Evolutionary conservation across 2,797 vertebrate species (phyloP), one percentile per base, ranked within the genome.

Genomic region (Leptodactylus fallax): DNA sequence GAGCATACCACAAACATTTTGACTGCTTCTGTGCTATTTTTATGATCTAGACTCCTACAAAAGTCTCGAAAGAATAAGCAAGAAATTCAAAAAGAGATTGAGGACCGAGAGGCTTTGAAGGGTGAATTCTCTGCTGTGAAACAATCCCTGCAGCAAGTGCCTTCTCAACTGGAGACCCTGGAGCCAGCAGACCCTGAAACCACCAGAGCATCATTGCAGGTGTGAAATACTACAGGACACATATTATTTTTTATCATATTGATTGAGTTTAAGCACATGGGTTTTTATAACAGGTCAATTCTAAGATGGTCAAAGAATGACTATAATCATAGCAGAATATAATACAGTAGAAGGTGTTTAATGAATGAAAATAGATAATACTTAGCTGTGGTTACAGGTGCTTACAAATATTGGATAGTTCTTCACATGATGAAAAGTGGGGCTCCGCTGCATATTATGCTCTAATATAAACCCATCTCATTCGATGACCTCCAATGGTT

Each of bases 201-300:
- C 89, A 95, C 92, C 92, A 87, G 93, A 9, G 90, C 92, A 79
- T 92, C 95, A n/a, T 91, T 98, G 7, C 94, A 97, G 97, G 98
- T 98, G 90, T 85, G 95, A 92, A 60, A 16, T 60, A 0, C 45
- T 49, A 11, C 12, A 45, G 9, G 51, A 12, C 0, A n/a, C 0
- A 2, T 9, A n/a, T 3, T 61, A 53, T 9, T 8, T 61, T n/a
- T n/a, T 63, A 65, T 65, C 56, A 17, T 58, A 58, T 58, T 17
- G 56, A 3, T 58, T 58, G 16, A 58, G 16, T 11, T 3, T 55
- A 8, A 13, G 13, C 11, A 55, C 11, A 36, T 36, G 36, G 36
- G 36, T 36, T 36, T 2, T 36, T 36, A 36, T 1, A 36, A 36
- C 36, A 36, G 36, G 36, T 36, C n/a, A n/a, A n/a, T 36, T 36